Evolutionary conservation across 2,888 invertebrate genomes (phyloP).

Genomic region (Standfussiana lucernea): DNA sequence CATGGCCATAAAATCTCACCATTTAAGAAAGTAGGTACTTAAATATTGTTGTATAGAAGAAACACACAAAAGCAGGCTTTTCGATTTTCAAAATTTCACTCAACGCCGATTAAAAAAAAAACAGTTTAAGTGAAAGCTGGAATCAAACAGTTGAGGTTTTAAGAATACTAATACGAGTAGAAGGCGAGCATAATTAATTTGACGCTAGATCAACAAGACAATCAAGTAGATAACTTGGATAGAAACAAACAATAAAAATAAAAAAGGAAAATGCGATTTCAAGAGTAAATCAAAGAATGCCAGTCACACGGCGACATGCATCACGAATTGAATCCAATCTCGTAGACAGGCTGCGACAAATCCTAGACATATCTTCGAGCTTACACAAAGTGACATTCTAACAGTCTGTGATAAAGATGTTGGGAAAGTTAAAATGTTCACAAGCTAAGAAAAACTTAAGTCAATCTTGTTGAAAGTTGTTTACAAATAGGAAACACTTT

Average conservation of each 20-base stretch:
- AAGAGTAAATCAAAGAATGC: neutral
- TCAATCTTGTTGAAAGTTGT: neutral
- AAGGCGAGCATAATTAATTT: neutral
- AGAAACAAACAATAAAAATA: no score
- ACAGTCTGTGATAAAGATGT: neutral
- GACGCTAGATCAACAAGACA: neutral
- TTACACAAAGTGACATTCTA: neutral
- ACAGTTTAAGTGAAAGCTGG: neutral
- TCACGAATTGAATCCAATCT: slow-evolving; percentile 15
- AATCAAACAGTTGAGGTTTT: neutral
- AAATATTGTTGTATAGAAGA: neutral
- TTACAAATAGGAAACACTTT: neutral
- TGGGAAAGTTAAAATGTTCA: neutral
- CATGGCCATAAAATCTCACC: neutral
- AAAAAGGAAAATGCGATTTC: neutral
- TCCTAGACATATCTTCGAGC: neutral
- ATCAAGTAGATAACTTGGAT: neutral
- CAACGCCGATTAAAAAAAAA: neutral
- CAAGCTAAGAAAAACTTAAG: neutral
- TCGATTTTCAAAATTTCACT: neutral
- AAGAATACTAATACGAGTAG: neutral
- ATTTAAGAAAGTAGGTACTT: neutral
- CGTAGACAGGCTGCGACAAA: neutral
- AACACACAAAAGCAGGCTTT: neutral
- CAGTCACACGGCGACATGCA: neutral